Conservation (phyloP, 2,113 vertebrate genomes). For the Phainopepla nitens region DNA sequence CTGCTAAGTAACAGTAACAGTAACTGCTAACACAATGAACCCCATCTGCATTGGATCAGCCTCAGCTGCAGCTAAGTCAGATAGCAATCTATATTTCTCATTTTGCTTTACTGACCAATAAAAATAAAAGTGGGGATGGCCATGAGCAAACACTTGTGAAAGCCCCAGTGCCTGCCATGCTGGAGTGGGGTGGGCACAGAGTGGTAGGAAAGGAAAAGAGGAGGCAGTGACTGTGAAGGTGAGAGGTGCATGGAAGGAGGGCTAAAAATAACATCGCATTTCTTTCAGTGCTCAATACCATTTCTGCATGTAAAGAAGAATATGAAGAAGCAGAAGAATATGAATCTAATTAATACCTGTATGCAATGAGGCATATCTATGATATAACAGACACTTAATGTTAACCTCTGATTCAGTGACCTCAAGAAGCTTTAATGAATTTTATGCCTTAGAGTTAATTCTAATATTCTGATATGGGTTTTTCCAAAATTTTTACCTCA, state of each 20-base stretch:
- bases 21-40: background rate
- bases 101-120: background rate
- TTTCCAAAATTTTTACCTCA: background rate
- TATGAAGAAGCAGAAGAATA: background rate
- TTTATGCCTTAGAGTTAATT: background rate
- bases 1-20: background rate
- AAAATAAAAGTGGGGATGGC: background rate
- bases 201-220: background rate
- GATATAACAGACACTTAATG: background rate
- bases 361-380: background rate
- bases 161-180: background rate
- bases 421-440: background rate
- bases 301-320: background rate
- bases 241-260: background rate
- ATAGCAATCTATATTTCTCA: background rate
- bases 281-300: background rate
- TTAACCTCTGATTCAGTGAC: background rate
- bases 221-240: background rate
- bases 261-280: background rate
- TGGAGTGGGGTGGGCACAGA: background rate
- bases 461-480: background rate
- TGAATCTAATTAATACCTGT: background rate
- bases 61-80: background rate
- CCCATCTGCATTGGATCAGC: background rate
- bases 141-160: background rate